Conservation (phyloP, 1,140 invertebrate species). For the Nebria ingens region DNA sequence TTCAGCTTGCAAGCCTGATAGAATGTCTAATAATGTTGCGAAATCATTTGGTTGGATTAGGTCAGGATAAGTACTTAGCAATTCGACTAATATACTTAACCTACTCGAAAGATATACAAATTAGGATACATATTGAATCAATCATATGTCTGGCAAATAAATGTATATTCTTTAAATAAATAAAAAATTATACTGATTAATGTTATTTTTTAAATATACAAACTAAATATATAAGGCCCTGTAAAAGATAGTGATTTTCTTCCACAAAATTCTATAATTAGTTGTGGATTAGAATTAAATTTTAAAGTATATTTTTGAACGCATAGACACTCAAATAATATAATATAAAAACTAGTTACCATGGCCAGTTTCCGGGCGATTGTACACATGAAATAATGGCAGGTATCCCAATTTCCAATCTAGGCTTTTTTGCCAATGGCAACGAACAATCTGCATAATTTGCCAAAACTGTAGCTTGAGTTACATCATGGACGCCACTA, state of each 20-base stretch:
- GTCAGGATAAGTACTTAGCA: slow-evolving; percentile 34
- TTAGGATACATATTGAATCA: too few relatives aligned
- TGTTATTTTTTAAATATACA: too few relatives aligned
- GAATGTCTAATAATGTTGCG: slow-evolving; percentile 27
- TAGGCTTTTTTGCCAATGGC: background rate
- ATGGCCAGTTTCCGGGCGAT: background rate
- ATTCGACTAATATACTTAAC: slow-evolving; percentile 23
- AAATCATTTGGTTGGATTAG: slow-evolving; percentile 30
- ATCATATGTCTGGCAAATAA: too few relatives aligned
- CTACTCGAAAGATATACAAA: slow-evolving; percentile 10
- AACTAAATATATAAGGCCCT: too few relatives aligned
- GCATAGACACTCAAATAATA: background rate
- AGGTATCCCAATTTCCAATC: background rate
- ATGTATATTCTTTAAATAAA: too few relatives aligned
- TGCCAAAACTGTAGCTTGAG: background rate
- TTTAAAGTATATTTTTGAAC: background rate
- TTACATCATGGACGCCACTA: background rate
- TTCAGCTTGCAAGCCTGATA: slow-evolving; percentile 30
- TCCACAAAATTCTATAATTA: too few relatives aligned
- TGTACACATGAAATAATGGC: background rate
- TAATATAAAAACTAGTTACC: background rate
- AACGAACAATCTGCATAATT: background rate
- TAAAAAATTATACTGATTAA: too few relatives aligned
- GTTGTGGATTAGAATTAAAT: too few relatives aligned
- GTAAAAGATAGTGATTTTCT: too few relatives aligned